Evolutionary conservation across 2,888 invertebrate genomes (phyloP).

Genomic region (Pediacus dermestoides): DNA sequence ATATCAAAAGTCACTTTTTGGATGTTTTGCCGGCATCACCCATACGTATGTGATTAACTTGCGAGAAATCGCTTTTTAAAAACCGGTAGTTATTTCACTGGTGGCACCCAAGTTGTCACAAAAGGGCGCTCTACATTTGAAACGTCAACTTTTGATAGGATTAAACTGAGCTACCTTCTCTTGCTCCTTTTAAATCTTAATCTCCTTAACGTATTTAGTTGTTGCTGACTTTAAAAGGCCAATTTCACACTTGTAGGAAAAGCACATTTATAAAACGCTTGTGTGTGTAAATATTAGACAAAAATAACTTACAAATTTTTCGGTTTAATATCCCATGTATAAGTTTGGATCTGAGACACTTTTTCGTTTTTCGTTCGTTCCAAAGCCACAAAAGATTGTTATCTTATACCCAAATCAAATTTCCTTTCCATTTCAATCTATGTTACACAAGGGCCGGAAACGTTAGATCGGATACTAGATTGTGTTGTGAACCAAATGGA

Average conservation of each 20-base stretch:
- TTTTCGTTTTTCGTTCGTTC: conserved; percentile 10
- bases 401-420: conserved; percentile 23
- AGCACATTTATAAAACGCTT: conserved; percentile 32
- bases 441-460: conserved; percentile 25
- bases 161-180: conserved; percentile 33
- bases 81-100: conserved; percentile 37
- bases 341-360: neutral
- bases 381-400: conserved; percentile 15
- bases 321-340: too few relatives aligned
- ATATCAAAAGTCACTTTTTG: too few relatives aligned
- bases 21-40: conserved; percentile 16
- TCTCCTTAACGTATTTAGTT: conserved; percentile 37
- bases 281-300: neutral
- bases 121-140: conserved; percentile 31
- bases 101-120: conserved; percentile 24
- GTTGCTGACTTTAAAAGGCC: conserved; percentile 33
- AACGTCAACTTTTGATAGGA: conserved; percentile 42
- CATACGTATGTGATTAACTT: conserved; percentile 20
- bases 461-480: conserved; percentile 24
- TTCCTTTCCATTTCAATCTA: conserved; percentile 25
- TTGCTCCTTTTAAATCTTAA: conserved; percentile 27
- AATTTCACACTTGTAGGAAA: conserved; percentile 33
- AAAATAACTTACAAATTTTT: too few relatives aligned
- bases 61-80: conserved; percentile 34
- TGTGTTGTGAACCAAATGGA: conserved; percentile 20